Evolutionary conservation across 1,140 invertebrate species (phyloP).

Genomic region (Coelopa frigida): DNA sequence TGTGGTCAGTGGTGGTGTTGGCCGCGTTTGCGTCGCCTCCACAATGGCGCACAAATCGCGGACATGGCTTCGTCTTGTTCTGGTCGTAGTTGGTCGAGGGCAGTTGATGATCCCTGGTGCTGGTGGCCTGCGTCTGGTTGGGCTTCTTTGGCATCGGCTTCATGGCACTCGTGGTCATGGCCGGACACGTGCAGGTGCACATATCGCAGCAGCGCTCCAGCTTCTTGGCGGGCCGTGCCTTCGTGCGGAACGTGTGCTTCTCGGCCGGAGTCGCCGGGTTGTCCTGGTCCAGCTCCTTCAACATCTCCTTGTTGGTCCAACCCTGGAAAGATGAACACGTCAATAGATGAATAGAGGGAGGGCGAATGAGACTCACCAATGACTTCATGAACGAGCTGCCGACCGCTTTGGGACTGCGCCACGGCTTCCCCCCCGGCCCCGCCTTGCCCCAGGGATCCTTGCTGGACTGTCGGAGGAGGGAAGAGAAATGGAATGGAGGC

Average conservation of each 20-base stretch:
- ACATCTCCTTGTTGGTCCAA: constrained; percentile 42
- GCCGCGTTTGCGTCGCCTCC: constrained; percentile 12
- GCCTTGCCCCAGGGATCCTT: constrained; percentile 50
- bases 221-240: constrained; percentile 27
- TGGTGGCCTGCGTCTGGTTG: constrained; percentile 5
- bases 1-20: constrained; percentile 9
- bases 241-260: constrained; percentile 37
- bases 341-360: neutral
- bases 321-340: constrained; percentile 17
- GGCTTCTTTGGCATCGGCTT: constrained; percentile 10
- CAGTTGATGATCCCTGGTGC: constrained; percentile 12
- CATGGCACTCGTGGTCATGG: constrained; percentile 13
- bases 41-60: constrained; percentile 19
- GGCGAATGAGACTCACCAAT: constrained; percentile 45
- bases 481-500: constrained; percentile 1
- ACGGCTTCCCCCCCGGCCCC: constrained; percentile 54
- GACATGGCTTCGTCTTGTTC: constrained; percentile 21
- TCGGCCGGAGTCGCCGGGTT: constrained; percentile 37
- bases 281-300: constrained; percentile 42
- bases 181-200: constrained; percentile 36
- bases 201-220: constrained; percentile 30
- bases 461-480: constrained; percentile 16
- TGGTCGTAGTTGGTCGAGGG: constrained; percentile 6
- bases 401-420: constrained; percentile 53
- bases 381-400: constrained; percentile 55